Percentiles rank a stretch among this genome's conserved stretches.
Conservation (phyloP, 2,113 vertebrate species). For the Rhinichthys klamathensis region DNA sequence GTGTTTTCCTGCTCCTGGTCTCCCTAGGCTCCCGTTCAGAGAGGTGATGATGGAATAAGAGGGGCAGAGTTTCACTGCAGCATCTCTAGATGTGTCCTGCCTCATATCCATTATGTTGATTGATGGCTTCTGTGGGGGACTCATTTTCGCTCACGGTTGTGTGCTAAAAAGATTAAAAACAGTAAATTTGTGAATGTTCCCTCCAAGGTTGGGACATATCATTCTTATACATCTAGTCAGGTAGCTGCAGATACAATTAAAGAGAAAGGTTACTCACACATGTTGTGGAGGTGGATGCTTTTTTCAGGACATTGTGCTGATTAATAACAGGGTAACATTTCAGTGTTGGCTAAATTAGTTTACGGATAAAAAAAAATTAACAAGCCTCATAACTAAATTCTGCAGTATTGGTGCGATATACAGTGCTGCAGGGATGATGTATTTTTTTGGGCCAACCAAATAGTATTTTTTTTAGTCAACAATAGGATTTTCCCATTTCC, state of each 20-base stretch:
- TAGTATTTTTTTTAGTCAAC: too few species aligned
- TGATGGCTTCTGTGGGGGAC: slow-evolving; percentile 43
- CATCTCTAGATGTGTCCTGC: slow-evolving; percentile 46
- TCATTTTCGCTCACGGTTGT: neutral
- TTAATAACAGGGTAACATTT: neutral
- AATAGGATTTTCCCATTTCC: too few species aligned
- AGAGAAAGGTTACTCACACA: slow-evolving; percentile 3
- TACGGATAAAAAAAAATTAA: neutral
- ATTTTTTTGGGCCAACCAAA: too few species aligned
- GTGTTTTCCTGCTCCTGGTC: slow-evolving; percentile 32
- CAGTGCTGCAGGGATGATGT: too few species aligned
- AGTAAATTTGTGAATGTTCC: slow-evolving; percentile 51
- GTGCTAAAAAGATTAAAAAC: slow-evolving; percentile 58
- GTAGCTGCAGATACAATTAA: slow-evolving; percentile 26
- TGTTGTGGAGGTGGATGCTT: neutral
- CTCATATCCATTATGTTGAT: slow-evolving; percentile 53
- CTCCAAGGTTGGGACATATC: slow-evolving; percentile 49
- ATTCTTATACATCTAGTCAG: slow-evolving; percentile 30
- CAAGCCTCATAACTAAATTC: neutral
- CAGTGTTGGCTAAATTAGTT: neutral
- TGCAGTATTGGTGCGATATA: neutral
- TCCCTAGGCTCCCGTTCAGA: slow-evolving; percentile 25
- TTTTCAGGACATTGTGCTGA: neutral
- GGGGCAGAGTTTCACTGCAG: slow-evolving; percentile 13
- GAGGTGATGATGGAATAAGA: slow-evolving; percentile 23